Conservation (phyloP, 2,797 vertebrate genomes). For the Mormyrus proboscirostris region DNA sequence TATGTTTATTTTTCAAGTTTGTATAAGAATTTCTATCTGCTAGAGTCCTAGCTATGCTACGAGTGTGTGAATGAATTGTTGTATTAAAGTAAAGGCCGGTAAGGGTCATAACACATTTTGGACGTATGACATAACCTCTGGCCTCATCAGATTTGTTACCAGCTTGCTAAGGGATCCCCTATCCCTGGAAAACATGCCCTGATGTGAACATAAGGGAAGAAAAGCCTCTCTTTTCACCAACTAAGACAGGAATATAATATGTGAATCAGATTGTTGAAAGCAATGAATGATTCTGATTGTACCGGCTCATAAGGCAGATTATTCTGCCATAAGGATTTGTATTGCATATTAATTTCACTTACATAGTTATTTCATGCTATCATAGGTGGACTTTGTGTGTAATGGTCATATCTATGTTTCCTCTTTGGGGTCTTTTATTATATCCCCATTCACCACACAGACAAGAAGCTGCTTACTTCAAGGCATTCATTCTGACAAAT, state of each 20-base stretch:
- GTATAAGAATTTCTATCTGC: neutral
- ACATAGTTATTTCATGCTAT: neutral
- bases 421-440: neutral
- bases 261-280: neutral
- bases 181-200: neutral
- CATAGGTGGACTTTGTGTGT: neutral
- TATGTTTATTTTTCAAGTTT: constrained; percentile 41
- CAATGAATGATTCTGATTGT: constrained; percentile 10
- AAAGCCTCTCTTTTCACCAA: neutral
- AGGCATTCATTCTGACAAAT: neutral
- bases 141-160: neutral
- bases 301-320: constrained; percentile 6
- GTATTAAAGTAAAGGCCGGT: neutral
- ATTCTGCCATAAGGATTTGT: neutral
- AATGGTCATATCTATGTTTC: neutral
- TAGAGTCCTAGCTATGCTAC: neutral
- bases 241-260: neutral
- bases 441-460: neutral
- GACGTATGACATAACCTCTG: neutral
- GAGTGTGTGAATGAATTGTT: neutral
- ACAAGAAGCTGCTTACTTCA: neutral
- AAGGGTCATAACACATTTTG: neutral
- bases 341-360: neutral
- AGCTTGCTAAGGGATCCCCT: neutral
- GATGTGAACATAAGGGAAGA: neutral